Base-by-base conservation (phyloP, 2,888 invertebrate species). In the Drosophila nr. fundita region DNA sequence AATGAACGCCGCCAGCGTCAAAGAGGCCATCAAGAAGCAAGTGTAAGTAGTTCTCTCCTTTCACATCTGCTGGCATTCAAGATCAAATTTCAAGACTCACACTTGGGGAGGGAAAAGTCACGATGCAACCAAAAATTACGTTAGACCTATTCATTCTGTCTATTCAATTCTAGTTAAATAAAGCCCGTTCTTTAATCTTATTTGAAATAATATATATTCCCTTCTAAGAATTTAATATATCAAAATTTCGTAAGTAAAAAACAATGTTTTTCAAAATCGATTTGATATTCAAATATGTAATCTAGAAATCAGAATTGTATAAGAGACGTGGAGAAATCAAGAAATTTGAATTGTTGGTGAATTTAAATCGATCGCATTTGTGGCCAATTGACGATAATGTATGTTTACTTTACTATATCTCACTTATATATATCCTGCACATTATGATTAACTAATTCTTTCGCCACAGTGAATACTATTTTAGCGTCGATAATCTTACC, bases 401-500 rank as follows among this genome's bases (percentile, higher is more conserved):
- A 13, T 32, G 5, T 8, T 7, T 13, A 10, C 8, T 34, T 15
- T 10, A 54, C 18, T n/a, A 4, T 29, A 57, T 57, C 3, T 4
- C 11, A 7, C 3, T 21, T 15, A 10, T 3, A 30, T 24, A 24
- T 24, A 24, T 21, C 21, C 13, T 24, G 21, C 30, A 24, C 11
- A 6, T 34, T 38, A n/a, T 65, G 8, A 60, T 60, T 63, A 34
- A 71, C 34, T 3, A 4, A 61, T 57, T 50, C 13, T 59, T 29
- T 38, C 45, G 42, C 18, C 24, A 29, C 94, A 99, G 99, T 92
- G 99, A 99, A 94, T 99, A 99, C 94, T 99, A 99, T 95, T 99
- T 99, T 94, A 98, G 98, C 88, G 96, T 97, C 80, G 99, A 99
- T 91, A 99, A 99, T 94, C 94, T 99, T 66, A 96, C 97, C 85